A percentile compares a stretch with the other conserved stretches of the same genome.
Evolutionary conservation across 1,140 invertebrate species (phyloP).

Genomic region (Lamellibrachia luymesi): DNA sequence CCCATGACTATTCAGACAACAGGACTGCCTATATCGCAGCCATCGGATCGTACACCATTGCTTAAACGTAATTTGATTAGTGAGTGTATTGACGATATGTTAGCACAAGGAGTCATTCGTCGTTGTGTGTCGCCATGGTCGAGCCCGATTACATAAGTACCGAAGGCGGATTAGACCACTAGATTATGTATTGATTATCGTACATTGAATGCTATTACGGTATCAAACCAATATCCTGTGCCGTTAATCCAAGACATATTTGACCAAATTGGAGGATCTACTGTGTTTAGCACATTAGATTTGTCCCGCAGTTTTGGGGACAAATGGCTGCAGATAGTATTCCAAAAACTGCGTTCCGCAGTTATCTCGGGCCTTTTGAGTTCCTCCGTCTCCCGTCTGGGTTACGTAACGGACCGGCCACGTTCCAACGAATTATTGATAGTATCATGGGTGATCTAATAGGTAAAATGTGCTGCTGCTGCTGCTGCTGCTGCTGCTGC

Average conservation of each 20-base stretch:
- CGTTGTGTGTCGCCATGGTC: conserved; percentile 35
- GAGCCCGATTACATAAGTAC: conserved; percentile 42
- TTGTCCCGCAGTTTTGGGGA: too few relatives aligned
- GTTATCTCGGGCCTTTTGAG: conserved; percentile 29
- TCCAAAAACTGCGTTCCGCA: conserved; percentile 49
- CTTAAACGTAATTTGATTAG: not conserved
- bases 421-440: conserved; percentile 42
- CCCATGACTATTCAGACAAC: not conserved
- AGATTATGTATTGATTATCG: conserved; percentile 42
- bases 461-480: conserved; percentile 23
- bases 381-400: conserved; percentile 40
- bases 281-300: not conserved
- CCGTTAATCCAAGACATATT: conserved; percentile 42
- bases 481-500: not conserved
- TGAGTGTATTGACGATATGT: not conserved
- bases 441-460: conserved; percentile 31
- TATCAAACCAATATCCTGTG: conserved; percentile 34
- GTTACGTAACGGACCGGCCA: conserved; percentile 35
- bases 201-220: conserved; percentile 37
- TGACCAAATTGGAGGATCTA: not conserved
- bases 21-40: not conserved
- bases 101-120: conserved; percentile 9
- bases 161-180: conserved; percentile 36
- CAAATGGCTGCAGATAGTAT: conserved; percentile 41
- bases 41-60: not conserved